Percentiles rank a stretch among this genome's conserved stretches.
phyloP scores from a whole-genome alignment of 2,888 invertebrate genomes.

The Geotrupes spiniger region DNA sequence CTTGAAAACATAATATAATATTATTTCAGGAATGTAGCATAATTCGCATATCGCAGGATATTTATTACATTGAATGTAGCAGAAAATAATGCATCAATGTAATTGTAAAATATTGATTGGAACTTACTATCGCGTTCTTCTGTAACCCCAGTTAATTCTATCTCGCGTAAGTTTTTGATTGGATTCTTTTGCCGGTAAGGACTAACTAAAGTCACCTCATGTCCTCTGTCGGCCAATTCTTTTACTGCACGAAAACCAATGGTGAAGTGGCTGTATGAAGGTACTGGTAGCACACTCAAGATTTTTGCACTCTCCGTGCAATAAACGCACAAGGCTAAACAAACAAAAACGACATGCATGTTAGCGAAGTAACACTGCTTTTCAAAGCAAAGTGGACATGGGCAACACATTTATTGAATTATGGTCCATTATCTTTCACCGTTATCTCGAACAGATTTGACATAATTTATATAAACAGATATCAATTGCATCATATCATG shows the following conservation, averaged over 20 bases:
- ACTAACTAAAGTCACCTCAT: conserved; percentile 46
- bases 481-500: too few relatives aligned
- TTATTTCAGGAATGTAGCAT: too few relatives aligned
- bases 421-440: too few relatives aligned
- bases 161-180: conserved; percentile 43
- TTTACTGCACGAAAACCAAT: conserved; percentile 36
- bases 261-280: conserved; percentile 37
- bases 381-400: too few relatives aligned
- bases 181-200: conserved; percentile 42
- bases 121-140: conserved; percentile 8
- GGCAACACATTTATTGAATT: too few relatives aligned
- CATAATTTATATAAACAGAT: too few relatives aligned
- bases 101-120: neutral
- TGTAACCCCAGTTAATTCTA: conserved; percentile 11
- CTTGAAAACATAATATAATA: too few relatives aligned
- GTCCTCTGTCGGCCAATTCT: conserved; percentile 44
- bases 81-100: neutral
- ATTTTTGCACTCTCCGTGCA: conserved; percentile 28
- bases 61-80: too few relatives aligned
- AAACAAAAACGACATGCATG: neutral
- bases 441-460: too few relatives aligned
- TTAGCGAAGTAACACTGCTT: too few relatives aligned
- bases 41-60: too few relatives aligned
- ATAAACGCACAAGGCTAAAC: too few relatives aligned
- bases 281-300: conserved; percentile 35